Evolutionary conservation across 1,140 invertebrate species (phyloP), one percentile per base, ranked within the genome.

Genomic region (Dendrolimus punctatus): DNA sequence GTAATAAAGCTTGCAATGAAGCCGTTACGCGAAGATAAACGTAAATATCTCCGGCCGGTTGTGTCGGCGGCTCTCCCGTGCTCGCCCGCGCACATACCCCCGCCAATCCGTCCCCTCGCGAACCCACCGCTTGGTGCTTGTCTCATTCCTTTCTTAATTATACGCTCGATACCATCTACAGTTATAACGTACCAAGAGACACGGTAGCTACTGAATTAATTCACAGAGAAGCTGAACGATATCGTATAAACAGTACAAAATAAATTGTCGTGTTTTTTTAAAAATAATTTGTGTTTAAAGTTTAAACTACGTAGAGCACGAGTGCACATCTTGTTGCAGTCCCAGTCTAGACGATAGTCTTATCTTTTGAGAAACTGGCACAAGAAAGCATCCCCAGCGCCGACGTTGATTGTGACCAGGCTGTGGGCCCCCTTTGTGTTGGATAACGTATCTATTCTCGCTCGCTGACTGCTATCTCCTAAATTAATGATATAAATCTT

Each of bases 401-500:
- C 39, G 51, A 39, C 41, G 51, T 46, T 38, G 9, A 36, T 38
- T 40, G 9, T 44, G 52, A 40, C 39, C 48, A 42, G 48, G 50
- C 42, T 50, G 58, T 49, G 58, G 57, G 63, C 61, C 53, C 64
- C 75, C 75, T 79, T 82, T 82, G 76, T 80, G 58, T 62, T 72
- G 63, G 51, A 64, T 70, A 68, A 73, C 70, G 70, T 79, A 79
- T 76, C 73, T 79, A 75, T 76, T 73, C 66, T 52, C 64, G 71
- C 71, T 23, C 23, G 66, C 58, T 57, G 65, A 73, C 70, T 83
- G 79, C 83, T 84, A 84, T 86, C 83, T 81, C 75, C 73, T 73
- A 86, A 84, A 86, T 86, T 84, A 86, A 84, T 84, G 84, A 86
- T 80, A 86, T 86, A 86, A 86, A 86, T 86, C 80, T 84, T 86